phyloP scores from a whole-genome alignment of 37 sponge, comb jelly and placozoan genomes.

The Spongia lamella region DNA sequence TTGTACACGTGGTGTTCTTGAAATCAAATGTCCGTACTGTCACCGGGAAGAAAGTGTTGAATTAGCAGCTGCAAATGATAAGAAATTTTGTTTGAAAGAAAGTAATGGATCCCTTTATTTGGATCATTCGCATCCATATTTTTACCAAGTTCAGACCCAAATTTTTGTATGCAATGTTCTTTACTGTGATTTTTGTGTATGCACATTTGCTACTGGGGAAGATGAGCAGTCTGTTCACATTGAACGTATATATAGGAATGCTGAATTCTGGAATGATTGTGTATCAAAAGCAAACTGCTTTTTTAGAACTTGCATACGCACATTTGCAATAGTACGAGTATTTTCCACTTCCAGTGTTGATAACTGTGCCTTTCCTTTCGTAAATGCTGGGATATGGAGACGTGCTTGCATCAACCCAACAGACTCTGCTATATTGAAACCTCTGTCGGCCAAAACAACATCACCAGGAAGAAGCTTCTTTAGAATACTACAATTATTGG shows the following conservation, averaged over 20 bases:
- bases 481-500: slow-evolving; percentile 33
- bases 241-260: slow-evolving; percentile 33
- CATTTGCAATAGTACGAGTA: no score
- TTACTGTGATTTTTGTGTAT: slow-evolving; percentile 60
- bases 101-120: background rate
- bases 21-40: no score
- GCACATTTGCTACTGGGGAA: slow-evolving; percentile 33
- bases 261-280: slow-evolving; percentile 12
- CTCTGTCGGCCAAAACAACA: slow-evolving; percentile 47
- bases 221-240: slow-evolving; percentile 15
- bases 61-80: background rate
- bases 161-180: slow-evolving; percentile 22
- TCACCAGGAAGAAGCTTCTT: slow-evolving; percentile 24
- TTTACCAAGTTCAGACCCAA: slow-evolving; percentile 49
- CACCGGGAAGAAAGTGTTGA: slow-evolving; percentile 39
- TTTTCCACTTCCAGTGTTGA: slow-evolving; percentile 2
- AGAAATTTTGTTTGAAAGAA: background rate
- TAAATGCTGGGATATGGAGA: slow-evolving; percentile 33
- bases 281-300: background rate
- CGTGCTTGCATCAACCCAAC: no score
- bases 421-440: slow-evolving; percentile 39
- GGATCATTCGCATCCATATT: slow-evolving; percentile 15
- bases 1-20: slow-evolving; percentile 38
- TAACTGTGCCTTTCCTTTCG: slow-evolving; percentile 39
- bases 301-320: slow-evolving; percentile 10